Percentiles rank a stretch among this genome's conserved stretches.
Evolutionary conservation across 2,113 vertebrate species (phyloP).

Genomic region (Aegypius monachus): DNA sequence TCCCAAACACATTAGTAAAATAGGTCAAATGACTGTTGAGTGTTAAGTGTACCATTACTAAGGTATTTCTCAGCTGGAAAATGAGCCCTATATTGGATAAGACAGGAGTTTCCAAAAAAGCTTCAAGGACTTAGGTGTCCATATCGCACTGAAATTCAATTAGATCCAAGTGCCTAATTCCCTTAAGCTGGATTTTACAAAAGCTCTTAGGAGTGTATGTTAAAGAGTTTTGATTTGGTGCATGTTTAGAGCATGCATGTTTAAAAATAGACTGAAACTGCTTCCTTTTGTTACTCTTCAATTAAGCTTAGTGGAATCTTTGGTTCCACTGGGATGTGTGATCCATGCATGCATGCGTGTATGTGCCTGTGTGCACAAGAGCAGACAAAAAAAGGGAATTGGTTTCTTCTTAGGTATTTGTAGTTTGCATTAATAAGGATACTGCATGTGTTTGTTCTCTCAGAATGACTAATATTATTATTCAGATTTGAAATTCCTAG

Average conservation of each 20-base stretch:
- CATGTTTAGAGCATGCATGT: neutral
- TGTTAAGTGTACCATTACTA: conserved; percentile 73
- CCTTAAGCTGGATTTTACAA: conserved; percentile 37
- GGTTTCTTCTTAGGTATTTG: neutral
- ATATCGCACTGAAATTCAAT: neutral
- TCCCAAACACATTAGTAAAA: conserved; percentile 82
- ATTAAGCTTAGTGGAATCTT: neutral
- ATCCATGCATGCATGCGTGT: neutral
- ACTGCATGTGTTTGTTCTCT: neutral
- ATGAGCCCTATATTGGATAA: conserved; percentile 30
- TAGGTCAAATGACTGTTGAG: conserved; percentile 75
- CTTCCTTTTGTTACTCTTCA: neutral
- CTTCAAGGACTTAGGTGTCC: neutral
- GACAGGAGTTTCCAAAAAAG: conserved; percentile 27
- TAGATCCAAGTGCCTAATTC: neutral
- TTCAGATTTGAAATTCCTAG: conserved; percentile 34
- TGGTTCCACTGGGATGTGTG: neutral
- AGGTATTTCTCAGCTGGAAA: conserved; percentile 67
- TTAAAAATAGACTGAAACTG: neutral
- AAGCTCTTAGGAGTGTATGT: neutral
- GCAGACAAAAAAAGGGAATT: neutral
- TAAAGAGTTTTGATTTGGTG: neutral
- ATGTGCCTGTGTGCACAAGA: neutral
- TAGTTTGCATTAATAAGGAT: neutral
- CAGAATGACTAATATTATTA: conserved; percentile 17